Base-by-base conservation (phyloP, 2,113 vertebrate species). In the Ancistrus triradiatus region DNA sequence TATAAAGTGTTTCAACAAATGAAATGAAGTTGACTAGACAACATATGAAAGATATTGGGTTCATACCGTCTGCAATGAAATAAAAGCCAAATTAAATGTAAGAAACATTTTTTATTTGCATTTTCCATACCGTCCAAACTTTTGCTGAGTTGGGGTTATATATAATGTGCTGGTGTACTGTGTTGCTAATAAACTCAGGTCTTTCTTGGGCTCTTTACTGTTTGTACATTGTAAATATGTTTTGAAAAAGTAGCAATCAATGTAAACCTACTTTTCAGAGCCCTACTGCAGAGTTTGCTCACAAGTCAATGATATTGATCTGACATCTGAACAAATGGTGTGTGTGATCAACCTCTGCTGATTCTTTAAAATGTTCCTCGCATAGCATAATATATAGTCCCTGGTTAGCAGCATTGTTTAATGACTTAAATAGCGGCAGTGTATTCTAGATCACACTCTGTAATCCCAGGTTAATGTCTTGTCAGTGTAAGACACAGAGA, bases 281-380 rank as follows among this genome's bases (percentile, higher is more conserved):
- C 21, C 18, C 9, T 48, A 21, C 42, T 17, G 9, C 35, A 55
- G 37, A 61, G 28, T 49, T 49, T 11, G 4, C 44, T 65, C 55
- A 19, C 24, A 25, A 35, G 56, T 68, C 44, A 57, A 67, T 48
- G n/a, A 15, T 65, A 73, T 68, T 52, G 70, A 73, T 68, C 50
- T 50, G 22, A 22, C 15, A 17, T 48, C 18, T 28, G 15, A 50
- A 35, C 15, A 46, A 49, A 48, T 10, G 38, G n/a, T n/a, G 59
- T 37, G 5, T 10, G 28, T 60, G 38, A 69, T 40, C 40, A 31
- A 63, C 35, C 58, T 27, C 21, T 42, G 27, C 52, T 38, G 3
- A 24, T 56, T 66, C 51, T 14, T 14, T 51, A 11, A 64, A 33
- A 40, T 18, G 15, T 21, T 57, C 14, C 31, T 14, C 19, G n/a